Evolutionary conservation across 2,888 invertebrate genomes (phyloP).

Genomic region (Macropis europaea): DNA sequence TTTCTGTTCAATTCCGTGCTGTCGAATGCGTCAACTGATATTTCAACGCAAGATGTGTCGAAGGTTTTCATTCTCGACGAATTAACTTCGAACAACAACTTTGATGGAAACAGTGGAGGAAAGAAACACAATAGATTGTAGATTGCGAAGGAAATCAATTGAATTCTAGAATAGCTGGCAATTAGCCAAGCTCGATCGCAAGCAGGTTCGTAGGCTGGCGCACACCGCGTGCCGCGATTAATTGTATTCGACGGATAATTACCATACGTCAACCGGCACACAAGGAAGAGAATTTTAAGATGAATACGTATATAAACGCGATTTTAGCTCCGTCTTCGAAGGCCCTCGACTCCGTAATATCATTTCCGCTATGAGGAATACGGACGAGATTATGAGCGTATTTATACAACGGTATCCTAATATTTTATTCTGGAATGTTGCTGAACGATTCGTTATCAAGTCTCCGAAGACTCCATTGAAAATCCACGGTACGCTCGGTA

Average conservation of each 20-base stretch:
- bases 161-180: slow-evolving; percentile 26
- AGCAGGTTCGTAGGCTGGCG: neutral
- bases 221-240: neutral
- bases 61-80: neutral
- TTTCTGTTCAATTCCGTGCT: too few relatives aligned
- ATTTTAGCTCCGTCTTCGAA: neutral
- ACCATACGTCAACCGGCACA: slow-evolving; percentile 12
- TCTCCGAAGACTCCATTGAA: too few relatives aligned
- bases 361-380: too few relatives aligned
- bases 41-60: too few relatives aligned
- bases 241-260: slow-evolving; percentile 19
- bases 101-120: neutral
- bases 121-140: neutral
- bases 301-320: neutral
- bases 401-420: too few relatives aligned
- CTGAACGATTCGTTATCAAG: too few relatives aligned
- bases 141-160: slow-evolving; percentile 16
- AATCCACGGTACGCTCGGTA: too few relatives aligned
- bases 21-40: too few relatives aligned
- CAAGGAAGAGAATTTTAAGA: neutral
- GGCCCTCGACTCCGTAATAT: neutral
- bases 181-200: slow-evolving; percentile 1
- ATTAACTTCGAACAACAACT: neutral
- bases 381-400: too few relatives aligned
- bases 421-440: too few relatives aligned